These are phyloP conservation scores for Calameuta idolon DNA, from an alignment of 2,888 invertebrate species.

Conservation along the genomic window DNA sequence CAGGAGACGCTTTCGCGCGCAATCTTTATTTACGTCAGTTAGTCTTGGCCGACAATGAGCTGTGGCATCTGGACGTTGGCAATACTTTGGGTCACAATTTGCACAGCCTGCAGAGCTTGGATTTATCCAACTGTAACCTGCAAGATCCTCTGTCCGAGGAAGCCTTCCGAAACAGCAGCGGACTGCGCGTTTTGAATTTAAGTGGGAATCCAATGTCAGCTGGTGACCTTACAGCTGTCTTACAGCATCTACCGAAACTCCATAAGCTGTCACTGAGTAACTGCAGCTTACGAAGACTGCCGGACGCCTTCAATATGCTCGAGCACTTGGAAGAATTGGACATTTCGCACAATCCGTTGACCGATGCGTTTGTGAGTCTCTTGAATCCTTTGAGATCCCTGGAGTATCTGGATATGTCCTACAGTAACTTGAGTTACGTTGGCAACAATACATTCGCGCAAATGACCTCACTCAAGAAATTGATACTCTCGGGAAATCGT, in stretches of 20 bases:
- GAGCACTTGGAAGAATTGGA: constrained; percentile 77
- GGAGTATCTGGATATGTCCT: constrained; percentile 80
- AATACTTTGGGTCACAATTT: constrained; percentile 75
- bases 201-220: constrained; percentile 78
- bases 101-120: constrained; percentile 74
- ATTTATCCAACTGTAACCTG: constrained; percentile 77
- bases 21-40: constrained; percentile 75
- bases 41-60: constrained; percentile 75
- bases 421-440: constrained; percentile 76
- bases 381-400: constrained; percentile 75
- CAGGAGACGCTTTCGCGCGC: constrained; percentile 75
- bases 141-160: constrained; percentile 76
- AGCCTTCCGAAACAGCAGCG: constrained; percentile 77
- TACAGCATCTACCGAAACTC: constrained; percentile 75
- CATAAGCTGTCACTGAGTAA: constrained; percentile 77
- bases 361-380: constrained; percentile 76
- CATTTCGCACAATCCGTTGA: constrained; percentile 78
- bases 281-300: constrained; percentile 75
- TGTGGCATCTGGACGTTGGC: constrained; percentile 75
- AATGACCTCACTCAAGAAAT: constrained; percentile 76
- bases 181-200: constrained; percentile 74
- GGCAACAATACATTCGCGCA: constrained; percentile 76
- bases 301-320: constrained; percentile 76
- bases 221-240: constrained; percentile 75
- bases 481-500: constrained; percentile 78